Percentiles rank a stretch among this genome's conserved stretches.
phyloP scores from a whole-genome alignment of 2,797 vertebrate species.

The Eulemur mongoz region DNA sequence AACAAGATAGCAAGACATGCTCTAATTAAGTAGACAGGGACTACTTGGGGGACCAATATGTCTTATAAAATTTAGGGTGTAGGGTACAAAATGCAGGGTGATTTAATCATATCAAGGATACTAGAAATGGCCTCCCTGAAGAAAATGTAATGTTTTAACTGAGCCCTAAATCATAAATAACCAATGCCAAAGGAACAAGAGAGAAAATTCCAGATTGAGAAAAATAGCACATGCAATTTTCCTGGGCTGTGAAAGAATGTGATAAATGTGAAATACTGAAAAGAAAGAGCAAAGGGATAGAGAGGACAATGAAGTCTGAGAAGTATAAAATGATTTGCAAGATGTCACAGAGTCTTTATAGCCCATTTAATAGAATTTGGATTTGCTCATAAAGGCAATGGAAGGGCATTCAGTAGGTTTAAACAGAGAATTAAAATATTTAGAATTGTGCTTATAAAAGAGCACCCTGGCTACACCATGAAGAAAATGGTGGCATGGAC shows the following conservation, averaged over 20 bases:
- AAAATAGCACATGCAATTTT: neutral
- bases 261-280: neutral
- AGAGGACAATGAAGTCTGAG: neutral
- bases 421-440: neutral
- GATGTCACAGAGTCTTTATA: neutral
- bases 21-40: neutral
- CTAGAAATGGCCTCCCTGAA: neutral
- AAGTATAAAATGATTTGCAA: neutral
- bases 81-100: neutral
- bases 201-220: neutral
- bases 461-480: neutral
- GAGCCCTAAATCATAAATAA: neutral
- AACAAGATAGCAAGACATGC: neutral
- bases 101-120: neutral
- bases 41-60: neutral
- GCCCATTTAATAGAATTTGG: neutral
- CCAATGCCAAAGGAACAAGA: neutral
- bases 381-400: neutral
- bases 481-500: neutral
- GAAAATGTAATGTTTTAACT: neutral
- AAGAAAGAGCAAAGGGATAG: neutral
- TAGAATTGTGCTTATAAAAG: neutral
- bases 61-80: neutral
- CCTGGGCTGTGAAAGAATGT: neutral
- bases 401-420: neutral